These are phyloP conservation scores for Crambe crambe DNA, from an alignment of 37 sponge, comb jelly and placozoan species.

Conservation along the genomic window DNA sequence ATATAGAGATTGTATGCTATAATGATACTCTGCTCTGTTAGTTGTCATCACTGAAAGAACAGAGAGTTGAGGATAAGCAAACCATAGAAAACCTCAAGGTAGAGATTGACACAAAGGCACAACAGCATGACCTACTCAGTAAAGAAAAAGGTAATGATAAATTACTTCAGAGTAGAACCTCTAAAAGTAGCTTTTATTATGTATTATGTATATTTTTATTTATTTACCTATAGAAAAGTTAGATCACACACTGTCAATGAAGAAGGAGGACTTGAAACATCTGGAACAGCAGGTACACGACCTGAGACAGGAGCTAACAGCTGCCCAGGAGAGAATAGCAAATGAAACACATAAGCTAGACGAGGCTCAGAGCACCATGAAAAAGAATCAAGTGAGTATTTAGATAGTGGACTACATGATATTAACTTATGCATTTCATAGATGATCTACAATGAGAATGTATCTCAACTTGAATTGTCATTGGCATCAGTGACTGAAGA, in stretches of 20 bases:
- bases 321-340: neutral
- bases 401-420: neutral
- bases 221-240: neutral
- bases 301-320: neutral
- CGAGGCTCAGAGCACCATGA: neutral
- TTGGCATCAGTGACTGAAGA: neutral
- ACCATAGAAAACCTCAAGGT: neutral
- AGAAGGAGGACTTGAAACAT: neutral
- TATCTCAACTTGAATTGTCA: neutral
- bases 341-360: neutral
- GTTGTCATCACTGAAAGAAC: neutral
- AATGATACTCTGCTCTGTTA: neutral
- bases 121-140: neutral
- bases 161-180: too few relatives aligned
- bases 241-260: neutral
- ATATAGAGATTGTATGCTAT: neutral
- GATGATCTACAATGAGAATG: neutral
- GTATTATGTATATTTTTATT: neutral
- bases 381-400: neutral
- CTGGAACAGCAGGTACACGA: neutral
- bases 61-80: neutral
- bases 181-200: too few relatives aligned
- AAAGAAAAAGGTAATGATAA: slow-evolving; percentile 29
- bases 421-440: too few relatives aligned
- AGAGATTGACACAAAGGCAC: neutral